Conservation (phyloP, 1,140 invertebrate genomes). For the Hyposmocoma kahamanoa region DNA sequence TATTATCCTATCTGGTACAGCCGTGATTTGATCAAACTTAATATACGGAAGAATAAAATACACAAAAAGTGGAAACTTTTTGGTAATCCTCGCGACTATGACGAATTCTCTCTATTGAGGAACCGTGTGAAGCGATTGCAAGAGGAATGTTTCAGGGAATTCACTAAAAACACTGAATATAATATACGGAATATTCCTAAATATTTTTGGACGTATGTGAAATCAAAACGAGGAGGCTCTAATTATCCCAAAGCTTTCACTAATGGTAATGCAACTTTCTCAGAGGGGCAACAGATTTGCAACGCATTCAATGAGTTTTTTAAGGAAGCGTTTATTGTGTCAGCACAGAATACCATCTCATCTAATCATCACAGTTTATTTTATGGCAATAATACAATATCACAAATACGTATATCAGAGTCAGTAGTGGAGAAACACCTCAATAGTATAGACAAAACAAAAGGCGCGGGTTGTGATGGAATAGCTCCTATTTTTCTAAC, state of each 20-base stretch:
- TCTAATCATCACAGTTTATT: not conserved
- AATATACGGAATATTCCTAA: not conserved
- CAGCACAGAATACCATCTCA: not conserved
- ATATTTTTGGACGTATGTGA: slow-evolving; percentile 3
- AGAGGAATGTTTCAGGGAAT: not conserved
- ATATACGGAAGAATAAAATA: not conserved
- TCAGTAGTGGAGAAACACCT: not conserved
- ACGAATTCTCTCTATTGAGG: slow-evolving; percentile 3
- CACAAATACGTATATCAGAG: not conserved
- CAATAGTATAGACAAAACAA: not conserved
- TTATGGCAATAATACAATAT: not conserved
- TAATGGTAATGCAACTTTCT: not conserved
- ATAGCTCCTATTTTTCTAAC: slow-evolving; percentile 2
- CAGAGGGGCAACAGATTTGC: not conserved
- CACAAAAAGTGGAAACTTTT: not conserved
- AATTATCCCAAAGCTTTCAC: not conserved
- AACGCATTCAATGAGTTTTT: slow-evolving; percentile 4
- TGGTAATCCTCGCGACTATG: not conserved
- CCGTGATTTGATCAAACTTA: not conserved
- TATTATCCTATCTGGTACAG: slow-evolving; percentile 4
- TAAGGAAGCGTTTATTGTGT: slow-evolving; percentile 1
- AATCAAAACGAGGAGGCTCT: slow-evolving; percentile 3
- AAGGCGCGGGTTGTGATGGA: slow-evolving; percentile 6
- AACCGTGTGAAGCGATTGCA: not conserved
- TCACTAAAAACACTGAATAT: not conserved